Percentiles rank a stretch among this genome's conserved stretches.
phyloP scores from a whole-genome alignment of 2,797 vertebrate genomes.

The Clarias laeviceps region DNA sequence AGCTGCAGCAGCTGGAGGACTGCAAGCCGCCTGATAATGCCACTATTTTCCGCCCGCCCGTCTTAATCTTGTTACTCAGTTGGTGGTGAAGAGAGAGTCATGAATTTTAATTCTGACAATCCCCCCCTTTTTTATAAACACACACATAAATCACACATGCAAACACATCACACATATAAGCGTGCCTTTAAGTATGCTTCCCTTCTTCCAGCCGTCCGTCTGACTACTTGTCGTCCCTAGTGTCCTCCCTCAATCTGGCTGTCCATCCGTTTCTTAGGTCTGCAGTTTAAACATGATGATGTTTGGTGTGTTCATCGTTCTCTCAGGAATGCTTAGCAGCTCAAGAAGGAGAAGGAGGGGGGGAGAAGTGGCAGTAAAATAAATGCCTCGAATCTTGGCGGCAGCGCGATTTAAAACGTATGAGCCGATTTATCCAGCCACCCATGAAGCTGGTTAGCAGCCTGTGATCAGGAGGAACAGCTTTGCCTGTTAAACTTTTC shows the following conservation, averaged over 20 bases:
- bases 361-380: slow-evolving; percentile 79
- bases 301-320: slow-evolving; percentile 64
- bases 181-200: slow-evolving; percentile 76
- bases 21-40: slow-evolving; percentile 99
- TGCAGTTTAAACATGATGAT: slow-evolving; percentile 59
- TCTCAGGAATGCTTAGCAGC: slow-evolving; percentile 41
- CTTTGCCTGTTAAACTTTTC: slow-evolving; percentile 99
- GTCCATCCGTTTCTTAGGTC: slow-evolving; percentile 69
- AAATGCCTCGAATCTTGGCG: slow-evolving; percentile 88
- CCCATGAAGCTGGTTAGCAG: slow-evolving; percentile 99
- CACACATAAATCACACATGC: slow-evolving; percentile 61
- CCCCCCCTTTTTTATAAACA: slow-evolving; percentile 29
- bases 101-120: slow-evolving; percentile 99
- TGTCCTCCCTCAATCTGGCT: slow-evolving; percentile 60
- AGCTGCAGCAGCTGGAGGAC: slow-evolving; percentile 98
- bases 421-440: slow-evolving; percentile 80
- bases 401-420: slow-evolving; percentile 75
- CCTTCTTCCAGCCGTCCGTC: slow-evolving; percentile 60
- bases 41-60: slow-evolving; percentile 97
- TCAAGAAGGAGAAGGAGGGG: slow-evolving; percentile 46
- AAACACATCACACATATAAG: slow-evolving; percentile 59
- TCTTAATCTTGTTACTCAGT: slow-evolving; percentile 99
- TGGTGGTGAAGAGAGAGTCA: slow-evolving; percentile 99
- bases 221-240: slow-evolving; percentile 61
- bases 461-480: slow-evolving; percentile 99